These are phyloP conservation scores for Acrobasis consociella DNA, from an alignment of 2,888 invertebrate genomes.

Conservation along the genomic window DNA sequence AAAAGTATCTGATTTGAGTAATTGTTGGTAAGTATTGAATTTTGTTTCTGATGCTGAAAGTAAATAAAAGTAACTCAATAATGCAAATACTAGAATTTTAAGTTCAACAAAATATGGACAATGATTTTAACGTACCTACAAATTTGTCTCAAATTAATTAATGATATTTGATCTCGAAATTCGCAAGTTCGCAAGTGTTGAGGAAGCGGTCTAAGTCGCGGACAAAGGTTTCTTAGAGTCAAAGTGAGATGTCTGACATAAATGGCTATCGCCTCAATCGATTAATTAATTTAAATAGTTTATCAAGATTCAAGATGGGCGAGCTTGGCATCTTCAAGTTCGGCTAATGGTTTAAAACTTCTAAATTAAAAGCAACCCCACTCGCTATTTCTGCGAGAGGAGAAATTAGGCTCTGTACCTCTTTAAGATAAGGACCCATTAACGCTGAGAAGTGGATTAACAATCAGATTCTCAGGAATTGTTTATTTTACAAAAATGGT, in stretches of 20 bases:
- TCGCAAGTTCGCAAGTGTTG: background rate
- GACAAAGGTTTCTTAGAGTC: background rate
- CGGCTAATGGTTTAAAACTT: slow-evolving; percentile 29
- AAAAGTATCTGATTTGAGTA: too few species aligned
- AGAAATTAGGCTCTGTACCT: background rate
- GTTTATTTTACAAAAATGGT: background rate
- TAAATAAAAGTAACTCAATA: too few species aligned
- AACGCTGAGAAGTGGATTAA: background rate
- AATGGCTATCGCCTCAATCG: slow-evolving; percentile 12
- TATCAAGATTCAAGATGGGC: slow-evolving; percentile 20
- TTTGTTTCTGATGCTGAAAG: too few species aligned
- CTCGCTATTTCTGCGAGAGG: background rate
- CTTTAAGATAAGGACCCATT: background rate
- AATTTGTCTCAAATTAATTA: too few species aligned
- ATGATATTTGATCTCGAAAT: too few species aligned
- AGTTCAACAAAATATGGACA: too few species aligned
- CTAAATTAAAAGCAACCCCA: slow-evolving; percentile 26
- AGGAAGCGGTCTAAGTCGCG: background rate
- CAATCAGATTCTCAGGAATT: background rate
- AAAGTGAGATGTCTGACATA: background rate
- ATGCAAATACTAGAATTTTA: too few species aligned
- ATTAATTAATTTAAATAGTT: slow-evolving; percentile 23
- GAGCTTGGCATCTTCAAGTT: slow-evolving; percentile 21
- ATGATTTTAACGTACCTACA: too few species aligned
- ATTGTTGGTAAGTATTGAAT: too few species aligned